A percentile compares a stretch with the other conserved stretches of the same genome.
Conservation (phyloP, 2,888 invertebrate species). For the Mythimna pallens region DNA sequence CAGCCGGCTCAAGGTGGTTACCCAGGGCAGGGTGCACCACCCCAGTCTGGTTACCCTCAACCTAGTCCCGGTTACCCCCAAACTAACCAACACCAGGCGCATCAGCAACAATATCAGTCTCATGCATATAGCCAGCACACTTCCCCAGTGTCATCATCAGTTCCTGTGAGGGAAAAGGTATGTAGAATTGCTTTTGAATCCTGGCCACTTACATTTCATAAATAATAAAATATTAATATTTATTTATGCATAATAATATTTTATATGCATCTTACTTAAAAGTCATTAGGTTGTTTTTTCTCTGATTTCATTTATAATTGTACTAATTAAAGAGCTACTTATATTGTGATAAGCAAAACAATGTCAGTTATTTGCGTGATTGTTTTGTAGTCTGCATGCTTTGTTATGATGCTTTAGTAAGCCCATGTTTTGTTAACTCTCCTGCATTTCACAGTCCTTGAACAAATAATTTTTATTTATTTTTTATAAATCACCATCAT, state of each 20-base stretch:
- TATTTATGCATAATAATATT: not conserved
- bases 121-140: constrained; percentile 73
- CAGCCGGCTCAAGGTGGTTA: constrained; percentile 37
- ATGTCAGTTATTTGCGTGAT: constrained; percentile 52
- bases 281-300: constrained; percentile 12
- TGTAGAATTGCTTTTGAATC: constrained; percentile 66
- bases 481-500: no score
- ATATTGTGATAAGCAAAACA: constrained; percentile 83
- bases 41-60: constrained; percentile 66
- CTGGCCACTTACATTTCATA: constrained; percentile 9
- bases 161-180: constrained; percentile 79
- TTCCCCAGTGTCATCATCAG: constrained; percentile 76
- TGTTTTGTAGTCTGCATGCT: constrained; percentile 29
- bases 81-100: constrained; percentile 78
- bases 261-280: constrained; percentile 1
- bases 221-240: constrained; percentile 1
- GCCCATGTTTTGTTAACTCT: not conserved
- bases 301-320: constrained; percentile 38
- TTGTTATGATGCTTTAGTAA: constrained; percentile 2
- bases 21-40: not conserved
- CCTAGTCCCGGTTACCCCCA: constrained; percentile 69
- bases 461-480: no score
- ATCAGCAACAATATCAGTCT: constrained; percentile 71
- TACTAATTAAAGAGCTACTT: constrained; percentile 51
- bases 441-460: not conserved